These are phyloP conservation scores for Erinaceus europaeus DNA, from an alignment of 2,113 vertebrate species.

Conservation along the genomic window DNA sequence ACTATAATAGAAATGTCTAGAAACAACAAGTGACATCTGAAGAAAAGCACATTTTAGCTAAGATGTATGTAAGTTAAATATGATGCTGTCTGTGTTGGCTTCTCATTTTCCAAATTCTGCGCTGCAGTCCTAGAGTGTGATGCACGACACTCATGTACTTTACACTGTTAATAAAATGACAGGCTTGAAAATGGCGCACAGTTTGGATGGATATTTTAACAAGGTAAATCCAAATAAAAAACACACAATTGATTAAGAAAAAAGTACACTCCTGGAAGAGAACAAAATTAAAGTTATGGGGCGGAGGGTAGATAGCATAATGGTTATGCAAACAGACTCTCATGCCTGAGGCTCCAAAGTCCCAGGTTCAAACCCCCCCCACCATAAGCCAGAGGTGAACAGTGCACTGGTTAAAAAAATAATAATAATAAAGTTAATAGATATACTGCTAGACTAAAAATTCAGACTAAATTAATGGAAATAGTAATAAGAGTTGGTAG, in stretches of 20 bases:
- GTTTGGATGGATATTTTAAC: conserved; percentile 7
- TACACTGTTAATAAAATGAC: neutral
- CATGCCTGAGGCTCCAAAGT: too few species aligned
- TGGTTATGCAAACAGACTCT: too few species aligned
- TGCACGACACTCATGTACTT: neutral
- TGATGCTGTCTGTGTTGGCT: neutral
- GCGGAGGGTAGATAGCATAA: too few species aligned
- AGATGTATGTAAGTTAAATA: conserved; percentile 1
- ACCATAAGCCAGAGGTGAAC: too few species aligned
- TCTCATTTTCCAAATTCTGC: neutral
- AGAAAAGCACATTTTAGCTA: neutral
- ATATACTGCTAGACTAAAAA: neutral
- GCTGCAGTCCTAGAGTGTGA: conserved; percentile 12
- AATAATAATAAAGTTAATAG: conserved; percentile 17
- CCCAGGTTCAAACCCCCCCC: too few species aligned
- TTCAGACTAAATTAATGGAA: neutral
- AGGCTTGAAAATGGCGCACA: neutral
- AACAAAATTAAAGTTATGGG: neutral
- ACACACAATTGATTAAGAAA: neutral
- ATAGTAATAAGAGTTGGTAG: neutral
- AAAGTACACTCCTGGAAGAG: neutral
- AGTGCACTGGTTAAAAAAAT: too few species aligned
- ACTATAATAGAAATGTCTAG: neutral
- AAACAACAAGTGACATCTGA: neutral
- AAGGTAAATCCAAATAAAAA: conserved; percentile 31